Conservation (phyloP, 2,888 invertebrate genomes). For the Tachystola acroxantha region DNA sequence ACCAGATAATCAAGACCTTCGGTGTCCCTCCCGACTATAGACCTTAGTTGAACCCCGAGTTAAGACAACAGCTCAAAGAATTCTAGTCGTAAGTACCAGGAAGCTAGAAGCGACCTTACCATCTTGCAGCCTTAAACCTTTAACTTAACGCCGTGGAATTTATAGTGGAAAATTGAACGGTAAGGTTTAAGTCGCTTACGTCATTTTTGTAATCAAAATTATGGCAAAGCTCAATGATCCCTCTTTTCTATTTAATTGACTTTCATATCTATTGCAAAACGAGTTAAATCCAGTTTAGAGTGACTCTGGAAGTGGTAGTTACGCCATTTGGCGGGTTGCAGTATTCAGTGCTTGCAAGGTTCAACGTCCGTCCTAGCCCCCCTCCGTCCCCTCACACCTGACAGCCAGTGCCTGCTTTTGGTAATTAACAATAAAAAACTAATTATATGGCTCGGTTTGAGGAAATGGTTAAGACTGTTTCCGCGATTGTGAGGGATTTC, state of each 20-base stretch:
- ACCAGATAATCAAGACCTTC: too few relatives aligned
- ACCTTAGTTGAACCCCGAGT: too few relatives aligned
- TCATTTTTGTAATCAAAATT: slow-evolving; percentile 46
- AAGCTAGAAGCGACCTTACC: slow-evolving; percentile 53
- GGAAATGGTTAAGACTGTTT: slow-evolving; percentile 34
- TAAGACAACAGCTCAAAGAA: too few relatives aligned
- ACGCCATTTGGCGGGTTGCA: slow-evolving; percentile 22
- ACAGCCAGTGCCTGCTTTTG: slow-evolving; percentile 50
- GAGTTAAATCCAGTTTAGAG: slow-evolving; percentile 30
- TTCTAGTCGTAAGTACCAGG: slow-evolving; percentile 47
- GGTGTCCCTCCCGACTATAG: too few relatives aligned
- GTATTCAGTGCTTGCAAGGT: slow-evolving; percentile 43
- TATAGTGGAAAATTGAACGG: slow-evolving; percentile 22
- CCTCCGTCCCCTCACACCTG: slow-evolving; percentile 31
- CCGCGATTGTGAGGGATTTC: not conserved
- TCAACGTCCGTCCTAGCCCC: slow-evolving; percentile 73
- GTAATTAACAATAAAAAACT: slow-evolving; percentile 58
- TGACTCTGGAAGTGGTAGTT: slow-evolving; percentile 24
- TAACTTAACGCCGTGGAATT: not conserved
- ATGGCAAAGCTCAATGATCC: slow-evolving; percentile 73
- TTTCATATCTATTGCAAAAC: slow-evolving; percentile 24
- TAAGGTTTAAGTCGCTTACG: slow-evolving; percentile 24
- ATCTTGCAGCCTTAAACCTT: slow-evolving; percentile 23
- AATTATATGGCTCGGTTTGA: slow-evolving; percentile 44
- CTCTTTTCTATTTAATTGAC: slow-evolving; percentile 40